Percentiles rank a stretch among this genome's conserved stretches.
phyloP scores from a whole-genome alignment of 2,888 invertebrate genomes.

The Allacma fusca region DNA sequence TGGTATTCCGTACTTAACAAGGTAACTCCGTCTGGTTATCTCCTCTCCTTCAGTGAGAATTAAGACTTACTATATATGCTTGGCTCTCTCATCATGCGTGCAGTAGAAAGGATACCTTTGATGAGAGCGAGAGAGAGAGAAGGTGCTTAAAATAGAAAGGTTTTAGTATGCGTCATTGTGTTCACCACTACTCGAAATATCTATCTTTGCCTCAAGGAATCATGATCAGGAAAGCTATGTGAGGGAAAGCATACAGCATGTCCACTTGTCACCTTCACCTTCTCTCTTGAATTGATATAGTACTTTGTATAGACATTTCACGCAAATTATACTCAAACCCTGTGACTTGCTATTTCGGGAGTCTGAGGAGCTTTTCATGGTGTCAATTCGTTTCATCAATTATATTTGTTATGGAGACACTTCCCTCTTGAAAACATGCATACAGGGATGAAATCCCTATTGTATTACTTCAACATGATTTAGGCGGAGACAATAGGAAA shows the following conservation, averaged over 20 bases:
- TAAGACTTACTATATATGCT: neutral
- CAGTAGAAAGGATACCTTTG: neutral
- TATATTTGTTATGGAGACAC: too few relatives aligned
- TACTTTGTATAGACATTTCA: neutral
- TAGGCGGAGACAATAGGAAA: too few relatives aligned
- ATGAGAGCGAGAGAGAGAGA: neutral
- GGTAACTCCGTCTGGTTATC: neutral
- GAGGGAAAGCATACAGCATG: neutral
- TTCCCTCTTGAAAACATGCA: too few relatives aligned
- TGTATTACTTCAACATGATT: too few relatives aligned
- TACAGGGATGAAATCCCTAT: too few relatives aligned
- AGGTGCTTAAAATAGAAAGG: slow-evolving; percentile 4
- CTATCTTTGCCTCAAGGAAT: neutral
- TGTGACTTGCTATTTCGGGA: too few relatives aligned
- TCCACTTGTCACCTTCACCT: slow-evolving; percentile 37
- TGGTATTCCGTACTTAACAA: neutral
- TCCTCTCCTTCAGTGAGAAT: neutral
- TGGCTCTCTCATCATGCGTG: too few relatives aligned
- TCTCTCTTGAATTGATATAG: neutral
- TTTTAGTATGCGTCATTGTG: neutral
- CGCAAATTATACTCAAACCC: too few relatives aligned
- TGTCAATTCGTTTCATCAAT: too few relatives aligned
- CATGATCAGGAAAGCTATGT: neutral
- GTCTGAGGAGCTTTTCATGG: too few relatives aligned
- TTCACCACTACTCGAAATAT: neutral